Conservation (phyloP, 2,888 invertebrate species). For the Amphipoea oculea region DNA sequence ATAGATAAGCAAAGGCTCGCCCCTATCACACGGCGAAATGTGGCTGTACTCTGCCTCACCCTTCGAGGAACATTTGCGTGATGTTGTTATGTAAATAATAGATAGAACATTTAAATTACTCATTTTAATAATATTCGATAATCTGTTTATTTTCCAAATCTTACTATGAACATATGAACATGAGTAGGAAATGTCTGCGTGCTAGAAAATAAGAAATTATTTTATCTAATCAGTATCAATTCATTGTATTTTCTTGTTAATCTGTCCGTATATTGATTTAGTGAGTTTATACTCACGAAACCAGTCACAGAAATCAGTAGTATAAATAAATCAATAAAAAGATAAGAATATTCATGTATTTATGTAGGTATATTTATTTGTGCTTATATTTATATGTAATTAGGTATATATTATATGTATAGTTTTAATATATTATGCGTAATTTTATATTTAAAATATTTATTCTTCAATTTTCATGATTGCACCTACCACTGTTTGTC, state of each 20-base stretch:
- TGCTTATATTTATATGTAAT: too few relatives aligned
- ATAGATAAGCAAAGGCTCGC: background rate
- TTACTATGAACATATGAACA: background rate
- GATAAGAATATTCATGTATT: background rate
- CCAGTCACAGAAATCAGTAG: too few relatives aligned
- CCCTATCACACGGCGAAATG: background rate
- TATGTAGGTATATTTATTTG: too few relatives aligned
- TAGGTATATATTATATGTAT: too few relatives aligned
- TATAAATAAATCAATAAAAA: constrained; percentile 2
- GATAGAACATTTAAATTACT: background rate
- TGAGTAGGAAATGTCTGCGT: background rate
- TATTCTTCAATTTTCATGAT: too few relatives aligned
- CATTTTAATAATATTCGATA: background rate
- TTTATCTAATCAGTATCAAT: background rate
- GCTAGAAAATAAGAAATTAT: background rate
- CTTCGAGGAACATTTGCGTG: background rate
- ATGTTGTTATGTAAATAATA: background rate
- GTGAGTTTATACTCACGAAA: background rate
- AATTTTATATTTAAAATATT: too few relatives aligned
- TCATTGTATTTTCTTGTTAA: constrained; percentile 10
- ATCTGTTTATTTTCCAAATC: background rate
- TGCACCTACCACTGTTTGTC: too few relatives aligned
- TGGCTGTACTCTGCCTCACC: background rate
- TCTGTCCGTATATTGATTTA: constrained; percentile 1
- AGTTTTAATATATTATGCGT: too few relatives aligned